Evolutionary conservation across 1,140 invertebrate genomes (phyloP).

Genomic region (Bombus breviceps): DNA sequence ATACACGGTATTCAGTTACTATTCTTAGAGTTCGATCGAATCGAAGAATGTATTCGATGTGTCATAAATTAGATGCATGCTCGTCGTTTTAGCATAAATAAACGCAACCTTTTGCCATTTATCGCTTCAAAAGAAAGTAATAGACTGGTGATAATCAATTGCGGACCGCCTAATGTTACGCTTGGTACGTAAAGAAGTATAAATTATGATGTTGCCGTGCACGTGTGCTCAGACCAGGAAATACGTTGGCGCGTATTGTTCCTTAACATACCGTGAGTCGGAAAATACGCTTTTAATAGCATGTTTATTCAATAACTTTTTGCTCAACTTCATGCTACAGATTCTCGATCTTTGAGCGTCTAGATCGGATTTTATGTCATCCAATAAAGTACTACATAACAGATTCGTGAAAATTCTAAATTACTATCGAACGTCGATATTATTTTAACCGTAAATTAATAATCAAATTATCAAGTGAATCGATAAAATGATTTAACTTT

Average conservation of each 20-base stretch:
- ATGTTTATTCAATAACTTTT: slow-evolving; percentile 3
- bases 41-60: background rate
- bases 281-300: slow-evolving; percentile 6
- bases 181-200: slow-evolving; percentile 14
- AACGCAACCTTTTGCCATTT: slow-evolving; percentile 24
- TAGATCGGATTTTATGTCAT: too few relatives aligned
- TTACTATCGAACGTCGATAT: too few relatives aligned
- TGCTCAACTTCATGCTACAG: background rate
- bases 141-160: slow-evolving; percentile 35
- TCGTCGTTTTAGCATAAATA: slow-evolving; percentile 6
- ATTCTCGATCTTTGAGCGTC: background rate
- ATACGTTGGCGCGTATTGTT: background rate
- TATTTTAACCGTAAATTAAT: too few relatives aligned
- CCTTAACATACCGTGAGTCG: background rate
- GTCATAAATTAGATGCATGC: slow-evolving; percentile 17
- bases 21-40: background rate
- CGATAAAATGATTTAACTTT: too few relatives aligned
- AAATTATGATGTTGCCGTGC: slow-evolving; percentile 14
- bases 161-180: slow-evolving; percentile 20
- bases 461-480: too few relatives aligned
- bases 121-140: slow-evolving; percentile 17
- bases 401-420: background rate
- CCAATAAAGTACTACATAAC: background rate
- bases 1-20: background rate
- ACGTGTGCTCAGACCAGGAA: slow-evolving; percentile 20